These are phyloP conservation scores for Polymixis flavicincta DNA, from an alignment of 2,888 invertebrate genomes.

Conservation along the genomic window DNA sequence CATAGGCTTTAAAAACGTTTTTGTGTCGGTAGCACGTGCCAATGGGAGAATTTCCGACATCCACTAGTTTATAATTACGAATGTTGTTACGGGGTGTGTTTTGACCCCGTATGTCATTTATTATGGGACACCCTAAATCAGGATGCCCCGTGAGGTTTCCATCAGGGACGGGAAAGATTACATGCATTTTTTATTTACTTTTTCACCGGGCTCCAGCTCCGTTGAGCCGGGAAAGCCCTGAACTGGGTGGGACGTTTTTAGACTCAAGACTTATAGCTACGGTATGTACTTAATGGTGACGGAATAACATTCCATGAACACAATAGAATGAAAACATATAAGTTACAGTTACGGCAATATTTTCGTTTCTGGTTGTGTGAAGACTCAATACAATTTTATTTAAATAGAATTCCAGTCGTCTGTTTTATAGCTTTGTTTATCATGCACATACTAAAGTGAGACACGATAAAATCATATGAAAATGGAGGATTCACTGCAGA, in stretches of 20 bases:
- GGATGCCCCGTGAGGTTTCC: not conserved
- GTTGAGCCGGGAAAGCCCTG: not conserved
- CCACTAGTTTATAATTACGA: not conserved
- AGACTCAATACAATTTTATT: slow-evolving; percentile 32
- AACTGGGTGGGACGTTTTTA: no score
- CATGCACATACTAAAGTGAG: slow-evolving; percentile 20
- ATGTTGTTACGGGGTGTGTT: not conserved
- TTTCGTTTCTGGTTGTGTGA: slow-evolving; percentile 13
- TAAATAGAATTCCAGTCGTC: slow-evolving; percentile 17
- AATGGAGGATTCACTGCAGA: not conserved
- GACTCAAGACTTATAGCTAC: not conserved
- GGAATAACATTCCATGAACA: slow-evolving; percentile 1
- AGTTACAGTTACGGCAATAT: not conserved
- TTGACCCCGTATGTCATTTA: not conserved
- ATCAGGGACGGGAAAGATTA: not conserved
- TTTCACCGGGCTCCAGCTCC: not conserved
- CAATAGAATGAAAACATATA: slow-evolving; percentile 27
- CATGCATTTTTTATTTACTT: not conserved
- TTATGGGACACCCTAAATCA: not conserved
- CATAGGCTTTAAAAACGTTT: no score
- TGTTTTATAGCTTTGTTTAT: slow-evolving; percentile 31
- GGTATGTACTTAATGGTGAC: not conserved
- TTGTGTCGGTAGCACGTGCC: no score
- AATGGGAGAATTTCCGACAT: no score
- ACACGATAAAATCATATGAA: slow-evolving; percentile 1